Base-by-base conservation (phyloP, 1,140 invertebrate genomes). In the Drosophila triauraria region DNA sequence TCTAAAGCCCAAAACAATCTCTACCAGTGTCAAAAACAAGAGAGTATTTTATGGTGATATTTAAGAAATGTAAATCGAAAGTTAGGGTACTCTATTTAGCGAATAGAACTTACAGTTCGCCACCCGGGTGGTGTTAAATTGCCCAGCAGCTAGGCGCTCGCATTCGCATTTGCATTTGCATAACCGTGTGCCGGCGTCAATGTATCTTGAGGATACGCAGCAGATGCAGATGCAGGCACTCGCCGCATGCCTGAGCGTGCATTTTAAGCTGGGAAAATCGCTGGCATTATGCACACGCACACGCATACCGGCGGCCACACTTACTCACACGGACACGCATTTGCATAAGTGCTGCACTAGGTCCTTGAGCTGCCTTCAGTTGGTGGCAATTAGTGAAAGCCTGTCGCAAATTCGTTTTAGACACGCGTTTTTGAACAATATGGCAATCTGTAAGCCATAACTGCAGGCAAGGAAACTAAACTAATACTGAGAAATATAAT, bases 111-210 rank as follows among this genome's bases (percentile, higher is more conserved):
- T 43, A 23, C 44, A 42, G 32, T 35, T 43, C 17, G 25, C 10
- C 59, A 65, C 27, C 35, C 44, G n/a, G 23, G 5, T 48, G 60
- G 86, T 88, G 85, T 90, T 82, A 85, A 91, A 90, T 90, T 91
- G 85, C 82, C 85, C 85, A 79, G 78, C 78, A 85, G 81, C 68
- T 27, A 32, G 70, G 40, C 59, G 68, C 68, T 70, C 10, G 57
- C 78, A 88, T 78, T 88, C 79, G 85, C 85, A 75, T 78, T 83
- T 78, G 85, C 85, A 75, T 78, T 83, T 78, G 51, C 65, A 50
- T 68, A 46, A 50, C 40, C 54, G 80, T 75, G 62, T 72, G 77
- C 20, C 56, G 65, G 79, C 75, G 79, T 82, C 71, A 68, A 68
- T 63, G 65, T 81, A 76, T 85, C 78, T 85, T 62, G 47, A 78